Conservation (phyloP, 2,888 invertebrate genomes). For the Anaspis maculata region DNA sequence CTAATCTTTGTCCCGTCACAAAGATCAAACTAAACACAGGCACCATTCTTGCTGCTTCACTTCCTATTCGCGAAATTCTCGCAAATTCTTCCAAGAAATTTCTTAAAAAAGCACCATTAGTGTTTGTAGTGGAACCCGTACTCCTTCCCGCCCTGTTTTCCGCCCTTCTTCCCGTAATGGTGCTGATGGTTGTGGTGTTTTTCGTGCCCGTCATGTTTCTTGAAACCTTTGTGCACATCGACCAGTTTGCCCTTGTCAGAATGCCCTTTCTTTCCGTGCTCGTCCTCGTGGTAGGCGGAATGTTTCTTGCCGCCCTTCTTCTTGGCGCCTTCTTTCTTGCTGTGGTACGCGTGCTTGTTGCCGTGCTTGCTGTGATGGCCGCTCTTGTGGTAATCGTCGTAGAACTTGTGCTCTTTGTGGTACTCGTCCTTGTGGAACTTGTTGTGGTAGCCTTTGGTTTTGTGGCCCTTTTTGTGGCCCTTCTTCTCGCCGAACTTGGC, state of each 20-base stretch:
- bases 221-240: slow-evolving; percentile 56
- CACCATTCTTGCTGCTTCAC: too few relatives aligned
- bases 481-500: slow-evolving; percentile 66
- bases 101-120: too few relatives aligned
- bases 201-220: slow-evolving; percentile 55
- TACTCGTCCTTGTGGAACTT: slow-evolving; percentile 72
- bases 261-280: slow-evolving; percentile 56
- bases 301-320: slow-evolving; percentile 59
- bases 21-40: too few relatives aligned
- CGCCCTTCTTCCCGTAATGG: slow-evolving; percentile 48
- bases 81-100: too few relatives aligned
- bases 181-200: slow-evolving; percentile 53
- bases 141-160: slow-evolving; percentile 42
- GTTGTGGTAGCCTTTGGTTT: slow-evolving; percentile 71
- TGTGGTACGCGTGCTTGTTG: slow-evolving; percentile 57
- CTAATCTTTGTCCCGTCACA: too few relatives aligned
- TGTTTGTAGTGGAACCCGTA: slow-evolving; percentile 10
- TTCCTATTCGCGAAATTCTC: too few relatives aligned
- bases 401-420: slow-evolving; percentile 70
- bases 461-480: slow-evolving; percentile 69
- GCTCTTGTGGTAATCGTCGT: slow-evolving; percentile 64
- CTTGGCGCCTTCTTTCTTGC: slow-evolving; percentile 53
- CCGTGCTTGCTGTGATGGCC: slow-evolving; percentile 64
- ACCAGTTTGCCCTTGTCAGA: slow-evolving; percentile 58
- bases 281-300: slow-evolving; percentile 52